Base-by-base conservation (phyloP, 2,113 vertebrate species). In the Urocolius indicus region DNA sequence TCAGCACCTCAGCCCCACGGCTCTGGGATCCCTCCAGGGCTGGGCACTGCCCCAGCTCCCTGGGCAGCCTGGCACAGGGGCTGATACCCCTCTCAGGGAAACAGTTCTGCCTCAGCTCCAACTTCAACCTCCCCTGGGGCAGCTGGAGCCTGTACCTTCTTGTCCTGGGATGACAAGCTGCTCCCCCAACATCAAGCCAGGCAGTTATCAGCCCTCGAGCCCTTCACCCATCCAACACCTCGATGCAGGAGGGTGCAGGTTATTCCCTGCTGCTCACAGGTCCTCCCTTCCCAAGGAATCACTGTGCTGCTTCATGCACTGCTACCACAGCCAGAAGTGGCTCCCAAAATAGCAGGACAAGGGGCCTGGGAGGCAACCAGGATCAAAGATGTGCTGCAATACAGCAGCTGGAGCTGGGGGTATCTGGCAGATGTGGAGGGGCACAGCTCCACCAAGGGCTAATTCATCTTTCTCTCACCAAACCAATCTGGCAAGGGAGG, bases 341-440 rank as follows among this genome's bases (percentile, higher is more conserved):
- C 52, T 16, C 7, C 3, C 55, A 83, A 57, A 41, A 73, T 9
- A 29, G 49, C 26, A 34, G 45, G 17, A 54, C 14, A 63, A 57
- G 74, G 80, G 48, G 54, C 67, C 85, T 52, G 84, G 6, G 8
- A 84, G 48, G 65, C 30, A 6, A 38, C 34, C 1, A 3, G 86
- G 92, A 94, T 78, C 92, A 84, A 87, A 94, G 89, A 68, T 90
- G 92, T 22, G 77, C 77, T 67, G 59, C 72, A 86, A 67, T 24
- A 49, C 20, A 18, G 32, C 92, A 94, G 87, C 83, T 87, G 88
- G 13, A 27, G 32, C 14, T 32, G 20, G 1, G n/a, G 68, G 84
- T 91, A 84, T 84, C 57, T 93, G 79, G 61, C 78, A 90, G 67
- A 75, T 84, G 90, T 66, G 90, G 78, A 79, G 34, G 77, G 73